Evolutionary conservation across 1,140 invertebrate species (phyloP), one percentile per base, ranked within the genome.

Genomic region (Popillia japonica): DNA sequence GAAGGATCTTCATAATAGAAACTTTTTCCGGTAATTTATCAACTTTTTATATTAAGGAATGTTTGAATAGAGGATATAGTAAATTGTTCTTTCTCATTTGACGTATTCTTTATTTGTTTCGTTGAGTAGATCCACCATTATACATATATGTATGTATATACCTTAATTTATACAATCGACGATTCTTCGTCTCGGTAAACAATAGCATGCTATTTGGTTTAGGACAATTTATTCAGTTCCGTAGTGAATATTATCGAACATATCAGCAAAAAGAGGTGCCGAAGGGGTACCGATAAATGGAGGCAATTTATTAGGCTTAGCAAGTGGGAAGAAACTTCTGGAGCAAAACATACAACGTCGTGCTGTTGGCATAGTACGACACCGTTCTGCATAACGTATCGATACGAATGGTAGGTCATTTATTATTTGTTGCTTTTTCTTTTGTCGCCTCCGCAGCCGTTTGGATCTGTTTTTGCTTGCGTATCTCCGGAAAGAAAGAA

Each of bases 391-490:
- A 68, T 68, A 68, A 68, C 27, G 61, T n/a, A 68, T 22, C 61
- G 61, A 68, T 68, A 68, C 61, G 61, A 34, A 68, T 34, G 61
- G 61, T 68, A 34, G 61, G 20, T 34, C 61, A 68, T 68, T 68
- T 34, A 22, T 68, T 68, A 68, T 68, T 68, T 68, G 61, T 68
- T 68, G 61, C 48, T 55, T 68, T 68, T 68, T 68, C 61, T 34
- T 34, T 68, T 68, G 61, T 68, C 61, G 61, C 27, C 22, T 68
- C 48, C 48, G 48, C 17, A 55, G 22, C 27, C 61, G 61, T 27
- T 68, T 48, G 10, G 44, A 17, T 17, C n/a, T 10, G 20, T 68
- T 68, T 34, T 68, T 68, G 11, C 61, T 34, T 17, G 11, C 22
- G 22, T 34, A 23, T 68, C 61, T 68, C 10, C 22, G 61, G 11